Conservation (phyloP, 2,797 vertebrate genomes). For the Typhlichthys eigenmanni region DNA sequence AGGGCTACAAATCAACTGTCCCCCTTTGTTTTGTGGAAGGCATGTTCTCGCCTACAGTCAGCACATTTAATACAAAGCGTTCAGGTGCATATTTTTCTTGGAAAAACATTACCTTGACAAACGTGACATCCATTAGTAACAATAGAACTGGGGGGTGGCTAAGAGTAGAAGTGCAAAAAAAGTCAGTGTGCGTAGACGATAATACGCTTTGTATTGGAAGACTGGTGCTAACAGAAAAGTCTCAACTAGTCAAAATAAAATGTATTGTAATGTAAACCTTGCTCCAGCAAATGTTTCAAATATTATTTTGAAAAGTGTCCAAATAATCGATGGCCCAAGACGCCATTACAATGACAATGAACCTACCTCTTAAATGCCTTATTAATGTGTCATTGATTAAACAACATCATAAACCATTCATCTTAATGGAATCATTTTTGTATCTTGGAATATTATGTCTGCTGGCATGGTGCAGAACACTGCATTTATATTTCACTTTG, state of each 20-base stretch:
- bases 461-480: conserved; percentile 28
- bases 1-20: conserved; percentile 62
- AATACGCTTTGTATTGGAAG: too few species aligned
- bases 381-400: conserved; percentile 48
- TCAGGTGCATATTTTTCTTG: conserved; percentile 40
- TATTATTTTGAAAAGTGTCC: conserved; percentile 12
- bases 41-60: conserved; percentile 31
- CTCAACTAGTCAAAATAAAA: too few species aligned
- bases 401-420: conserved; percentile 34
- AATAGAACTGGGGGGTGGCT: conserved; percentile 27
- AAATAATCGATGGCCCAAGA: conserved; percentile 28
- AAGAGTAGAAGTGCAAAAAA: too few species aligned
- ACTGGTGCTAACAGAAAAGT: too few species aligned
- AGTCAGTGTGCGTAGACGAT: too few species aligned
- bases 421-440: conserved; percentile 27
- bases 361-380: conserved; percentile 22
- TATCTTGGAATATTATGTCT: conserved; percentile 19
- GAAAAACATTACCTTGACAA: conserved; percentile 51
- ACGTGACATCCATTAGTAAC: conserved; percentile 60
- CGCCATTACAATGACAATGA: conserved; percentile 34
- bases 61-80: conserved; percentile 36
- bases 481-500: conserved; percentile 32
- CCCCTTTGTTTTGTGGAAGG: conserved; percentile 38
- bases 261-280: not conserved
- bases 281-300: not conserved